These are phyloP conservation scores for Antheraea assamensis DNA, from an alignment of 2,888 invertebrate species.

Conservation along the genomic window DNA sequence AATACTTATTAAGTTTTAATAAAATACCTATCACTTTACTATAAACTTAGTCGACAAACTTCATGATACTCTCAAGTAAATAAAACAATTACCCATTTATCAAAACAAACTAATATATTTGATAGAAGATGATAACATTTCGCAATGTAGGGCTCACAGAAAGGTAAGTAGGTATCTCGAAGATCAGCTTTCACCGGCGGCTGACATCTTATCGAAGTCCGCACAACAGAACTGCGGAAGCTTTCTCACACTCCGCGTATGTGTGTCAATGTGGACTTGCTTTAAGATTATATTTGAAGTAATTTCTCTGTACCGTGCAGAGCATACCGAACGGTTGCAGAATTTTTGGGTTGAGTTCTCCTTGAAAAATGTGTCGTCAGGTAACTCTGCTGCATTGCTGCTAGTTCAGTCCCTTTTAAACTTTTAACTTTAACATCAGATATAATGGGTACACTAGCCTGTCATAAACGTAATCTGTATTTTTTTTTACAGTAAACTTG, in stretches of 20 bases:
- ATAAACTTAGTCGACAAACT: neutral
- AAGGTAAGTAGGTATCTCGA: neutral
- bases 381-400: no score
- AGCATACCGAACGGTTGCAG: neutral
- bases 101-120: neutral
- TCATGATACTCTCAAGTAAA: neutral
- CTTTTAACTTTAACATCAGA: no score
- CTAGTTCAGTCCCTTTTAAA: no score
- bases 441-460: no score
- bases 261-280: neutral
- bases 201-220: neutral
- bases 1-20: no score
- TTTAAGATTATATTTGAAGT: neutral
- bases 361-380: no score
- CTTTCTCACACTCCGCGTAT: neutral
- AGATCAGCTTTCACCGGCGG: conserved; percentile 1
- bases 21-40: no score
- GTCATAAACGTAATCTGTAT: no score
- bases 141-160: neutral
- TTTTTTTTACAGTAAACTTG: no score
- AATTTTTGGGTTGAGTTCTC: neutral
- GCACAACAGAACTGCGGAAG: neutral
- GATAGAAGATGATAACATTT: neutral
- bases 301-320: neutral
- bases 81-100: neutral